Evolutionary conservation across 2,797 vertebrate genomes (phyloP).

Genomic region (Mus minutoides): DNA sequence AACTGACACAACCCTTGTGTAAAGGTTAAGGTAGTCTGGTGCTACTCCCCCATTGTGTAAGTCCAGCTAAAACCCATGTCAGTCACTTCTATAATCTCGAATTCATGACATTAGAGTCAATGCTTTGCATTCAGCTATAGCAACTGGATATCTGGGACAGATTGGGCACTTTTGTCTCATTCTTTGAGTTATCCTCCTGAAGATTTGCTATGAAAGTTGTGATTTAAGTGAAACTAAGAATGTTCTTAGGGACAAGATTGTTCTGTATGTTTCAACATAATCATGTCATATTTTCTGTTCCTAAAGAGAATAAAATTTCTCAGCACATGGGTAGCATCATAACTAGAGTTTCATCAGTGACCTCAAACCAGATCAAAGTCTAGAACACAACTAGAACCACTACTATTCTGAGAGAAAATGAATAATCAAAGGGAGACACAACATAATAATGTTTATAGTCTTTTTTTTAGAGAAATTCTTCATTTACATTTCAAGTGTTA

Average conservation of each 20-base stretch:
- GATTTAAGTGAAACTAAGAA: constrained; percentile 9
- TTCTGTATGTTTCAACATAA: not conserved
- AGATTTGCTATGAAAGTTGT: not conserved
- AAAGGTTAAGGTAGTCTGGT: not conserved
- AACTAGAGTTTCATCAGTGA: not conserved
- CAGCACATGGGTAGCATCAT: not conserved
- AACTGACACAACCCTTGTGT: not conserved
- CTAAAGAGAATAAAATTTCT: not conserved
- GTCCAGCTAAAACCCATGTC: not conserved
- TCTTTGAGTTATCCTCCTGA: not conserved
- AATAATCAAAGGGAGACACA: not conserved
- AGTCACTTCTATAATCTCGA: not conserved
- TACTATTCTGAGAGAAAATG: not conserved
- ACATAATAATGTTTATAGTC: not conserved
- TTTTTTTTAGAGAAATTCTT: no score
- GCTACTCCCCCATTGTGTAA: not conserved
- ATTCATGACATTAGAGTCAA: not conserved
- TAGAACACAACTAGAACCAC: not conserved
- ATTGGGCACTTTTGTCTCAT: not conserved
- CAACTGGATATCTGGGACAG: not conserved
- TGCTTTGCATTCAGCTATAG: not conserved
- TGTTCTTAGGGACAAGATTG: not conserved
- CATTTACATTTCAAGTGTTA: no score
- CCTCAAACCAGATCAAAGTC: not conserved
- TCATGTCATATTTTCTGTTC: not conserved